phyloP scores from a whole-genome alignment of 1,140 invertebrate species.

The Ceratosolen fusciceps region DNA sequence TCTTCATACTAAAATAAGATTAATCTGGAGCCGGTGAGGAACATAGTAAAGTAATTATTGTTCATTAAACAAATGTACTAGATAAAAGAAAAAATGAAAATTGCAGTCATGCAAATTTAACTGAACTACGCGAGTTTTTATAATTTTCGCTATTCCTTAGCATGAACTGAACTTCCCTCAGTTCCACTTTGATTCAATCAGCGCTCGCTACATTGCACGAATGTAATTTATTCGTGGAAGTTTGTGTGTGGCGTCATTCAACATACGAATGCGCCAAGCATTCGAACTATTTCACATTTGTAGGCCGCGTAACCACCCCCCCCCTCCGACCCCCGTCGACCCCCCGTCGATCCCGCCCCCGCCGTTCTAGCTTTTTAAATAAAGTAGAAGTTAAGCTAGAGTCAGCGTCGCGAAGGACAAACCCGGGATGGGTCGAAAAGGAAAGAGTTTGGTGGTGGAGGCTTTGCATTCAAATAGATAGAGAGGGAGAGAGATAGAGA shows the following conservation, averaged over 20 bases:
- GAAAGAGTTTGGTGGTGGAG: too few relatives aligned
- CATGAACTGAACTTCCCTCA: not conserved
- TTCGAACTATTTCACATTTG: conserved; percentile 29
- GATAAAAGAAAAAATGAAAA: not conserved
- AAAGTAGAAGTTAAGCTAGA: conserved; percentile 6
- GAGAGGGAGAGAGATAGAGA: not conserved
- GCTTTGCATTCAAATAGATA: too few relatives aligned
- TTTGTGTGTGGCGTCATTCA: conserved; percentile 47
- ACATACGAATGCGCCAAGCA: conserved; percentile 53
- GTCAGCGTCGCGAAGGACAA: not conserved
- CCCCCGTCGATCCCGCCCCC: not conserved
- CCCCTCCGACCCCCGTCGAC: not conserved
- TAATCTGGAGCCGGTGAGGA: too few relatives aligned
- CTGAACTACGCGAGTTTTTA: not conserved
- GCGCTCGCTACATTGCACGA: not conserved
- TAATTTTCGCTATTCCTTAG: not conserved
- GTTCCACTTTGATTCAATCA: conserved; percentile 1
- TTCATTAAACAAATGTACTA: too few relatives aligned
- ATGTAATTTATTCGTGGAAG: conserved; percentile 11
- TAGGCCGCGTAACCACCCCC: not conserved
- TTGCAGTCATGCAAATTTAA: not conserved
- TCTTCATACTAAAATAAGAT: too few relatives aligned
- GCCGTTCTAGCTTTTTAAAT: not conserved
- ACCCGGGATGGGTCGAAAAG: too few relatives aligned
- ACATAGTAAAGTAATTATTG: too few relatives aligned